These are phyloP conservation scores for Drosophila tsacasi DNA, from an alignment of 1,140 invertebrate species.

Conservation along the genomic window DNA sequence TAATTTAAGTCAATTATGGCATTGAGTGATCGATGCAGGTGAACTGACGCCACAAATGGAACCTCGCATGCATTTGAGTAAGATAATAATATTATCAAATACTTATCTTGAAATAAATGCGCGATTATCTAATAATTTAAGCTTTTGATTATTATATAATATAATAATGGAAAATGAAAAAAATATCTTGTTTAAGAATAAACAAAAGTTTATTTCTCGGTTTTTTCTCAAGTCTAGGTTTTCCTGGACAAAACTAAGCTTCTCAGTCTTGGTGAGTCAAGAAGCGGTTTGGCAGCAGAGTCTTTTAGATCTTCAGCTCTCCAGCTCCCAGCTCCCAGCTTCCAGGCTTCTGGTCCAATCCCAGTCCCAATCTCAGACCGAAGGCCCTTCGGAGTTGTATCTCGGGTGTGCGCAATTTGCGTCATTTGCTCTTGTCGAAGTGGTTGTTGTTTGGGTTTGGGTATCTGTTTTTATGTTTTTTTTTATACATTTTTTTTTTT, in stretches of 20 bases:
- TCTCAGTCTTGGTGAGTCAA: neutral
- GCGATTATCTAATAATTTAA: neutral
- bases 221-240: neutral
- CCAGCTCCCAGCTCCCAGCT: neutral
- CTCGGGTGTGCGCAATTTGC: conserved; percentile 58
- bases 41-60: neutral
- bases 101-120: neutral
- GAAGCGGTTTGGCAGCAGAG: neutral
- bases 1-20: conserved; percentile 16
- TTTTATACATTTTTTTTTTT: neutral
- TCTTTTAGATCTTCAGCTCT: neutral
- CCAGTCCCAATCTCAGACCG: neutral
- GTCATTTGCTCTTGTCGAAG: conserved; percentile 63
- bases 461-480: conserved; percentile 25
- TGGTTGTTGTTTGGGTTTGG: conserved; percentile 26
- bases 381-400: conserved; percentile 27
- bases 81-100: conserved; percentile 6
- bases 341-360: neutral
- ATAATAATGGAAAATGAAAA: too few relatives aligned
- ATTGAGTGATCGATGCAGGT: conserved; percentile 33
- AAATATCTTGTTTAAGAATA: neutral
- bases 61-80: neutral
- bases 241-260: neutral
- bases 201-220: neutral
- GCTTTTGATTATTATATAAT: neutral